A percentile compares a stretch with the other conserved stretches of the same genome.
These are phyloP conservation scores for Frieseomelitta varia DNA, from an alignment of 1,140 invertebrate species.

Conservation along the genomic window DNA sequence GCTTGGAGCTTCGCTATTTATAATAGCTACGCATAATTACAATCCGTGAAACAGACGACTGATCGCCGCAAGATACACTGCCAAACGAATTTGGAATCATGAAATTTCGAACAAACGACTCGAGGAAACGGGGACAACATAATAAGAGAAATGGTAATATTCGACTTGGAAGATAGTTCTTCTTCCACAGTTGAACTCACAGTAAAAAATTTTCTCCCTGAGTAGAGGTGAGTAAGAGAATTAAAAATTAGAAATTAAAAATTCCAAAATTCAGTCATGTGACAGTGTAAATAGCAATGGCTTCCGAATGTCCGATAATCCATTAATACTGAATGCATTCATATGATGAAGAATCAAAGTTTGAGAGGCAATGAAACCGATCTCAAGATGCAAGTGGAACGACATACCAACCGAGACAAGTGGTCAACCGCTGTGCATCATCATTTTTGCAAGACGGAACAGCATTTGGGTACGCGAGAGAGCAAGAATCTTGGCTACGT, in stretches of 20 bases:
- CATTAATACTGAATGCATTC: not conserved
- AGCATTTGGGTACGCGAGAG: too few species aligned
- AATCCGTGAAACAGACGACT: not conserved
- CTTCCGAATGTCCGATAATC: too few species aligned
- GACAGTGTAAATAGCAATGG: too few species aligned
- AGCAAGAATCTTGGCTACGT: not conserved
- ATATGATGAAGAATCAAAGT: not conserved
- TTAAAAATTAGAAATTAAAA: too few species aligned
- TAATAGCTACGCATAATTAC: not conserved
- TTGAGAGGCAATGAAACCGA: not conserved
- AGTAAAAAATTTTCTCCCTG: too few species aligned
- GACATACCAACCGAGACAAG: conserved; percentile 44
- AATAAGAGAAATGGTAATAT: too few species aligned
- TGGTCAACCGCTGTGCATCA: conserved; percentile 34
- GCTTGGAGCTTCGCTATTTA: not conserved
- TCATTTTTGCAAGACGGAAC: conserved; percentile 54
- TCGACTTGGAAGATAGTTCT: too few species aligned
- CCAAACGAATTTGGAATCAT: not conserved
- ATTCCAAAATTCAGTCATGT: too few species aligned
- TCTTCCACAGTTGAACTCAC: too few species aligned
- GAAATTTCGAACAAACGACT: not conserved
- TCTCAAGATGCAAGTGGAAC: conserved; percentile 22
- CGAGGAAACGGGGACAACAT: too few species aligned
- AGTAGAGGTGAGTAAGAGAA: too few species aligned
- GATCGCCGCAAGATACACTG: not conserved